These are phyloP conservation scores for Oligia strigilis DNA, from an alignment of 2,888 invertebrate genomes.

Conservation along the genomic window DNA sequence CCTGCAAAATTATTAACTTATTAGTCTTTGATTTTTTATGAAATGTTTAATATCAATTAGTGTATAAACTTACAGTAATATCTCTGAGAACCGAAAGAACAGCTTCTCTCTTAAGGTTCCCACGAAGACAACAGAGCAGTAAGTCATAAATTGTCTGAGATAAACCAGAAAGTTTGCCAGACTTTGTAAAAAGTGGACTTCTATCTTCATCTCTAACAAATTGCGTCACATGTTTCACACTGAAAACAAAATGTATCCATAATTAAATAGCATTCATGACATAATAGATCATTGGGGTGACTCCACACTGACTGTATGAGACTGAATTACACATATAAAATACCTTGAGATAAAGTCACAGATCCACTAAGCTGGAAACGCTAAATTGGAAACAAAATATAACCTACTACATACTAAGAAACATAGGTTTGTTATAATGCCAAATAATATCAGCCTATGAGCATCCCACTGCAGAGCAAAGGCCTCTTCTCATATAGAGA, in stretches of 20 bases:
- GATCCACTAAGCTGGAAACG: no score
- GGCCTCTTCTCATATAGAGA: background rate
- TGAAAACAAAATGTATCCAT: conserved; percentile 76
- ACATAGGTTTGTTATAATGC: background rate
- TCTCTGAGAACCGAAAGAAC: conserved; percentile 94
- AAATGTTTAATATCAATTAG: background rate
- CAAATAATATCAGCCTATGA: background rate
- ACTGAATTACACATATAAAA: background rate
- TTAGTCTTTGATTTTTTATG: background rate
- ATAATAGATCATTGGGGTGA: background rate
- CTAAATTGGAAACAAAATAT: background rate
- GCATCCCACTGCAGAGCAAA: background rate
- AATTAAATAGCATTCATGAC: background rate
- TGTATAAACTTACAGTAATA: conserved; percentile 92
- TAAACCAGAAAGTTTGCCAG: conserved; percentile 92
- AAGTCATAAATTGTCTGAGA: conserved; percentile 95
- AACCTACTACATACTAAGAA: background rate
- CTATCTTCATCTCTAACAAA: conserved; percentile 92
- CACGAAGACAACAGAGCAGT: conserved; percentile 94
- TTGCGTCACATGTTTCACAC: conserved; percentile 92
- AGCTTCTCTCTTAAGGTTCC: conserved; percentile 94
- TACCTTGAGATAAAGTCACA: background rate
- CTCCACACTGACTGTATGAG: background rate
- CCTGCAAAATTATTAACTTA: conserved; percentile 85
- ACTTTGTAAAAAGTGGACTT: conserved; percentile 92